phyloP scores from a whole-genome alignment of 1,140 invertebrate genomes.

The Gryllus bimaculatus region DNA sequence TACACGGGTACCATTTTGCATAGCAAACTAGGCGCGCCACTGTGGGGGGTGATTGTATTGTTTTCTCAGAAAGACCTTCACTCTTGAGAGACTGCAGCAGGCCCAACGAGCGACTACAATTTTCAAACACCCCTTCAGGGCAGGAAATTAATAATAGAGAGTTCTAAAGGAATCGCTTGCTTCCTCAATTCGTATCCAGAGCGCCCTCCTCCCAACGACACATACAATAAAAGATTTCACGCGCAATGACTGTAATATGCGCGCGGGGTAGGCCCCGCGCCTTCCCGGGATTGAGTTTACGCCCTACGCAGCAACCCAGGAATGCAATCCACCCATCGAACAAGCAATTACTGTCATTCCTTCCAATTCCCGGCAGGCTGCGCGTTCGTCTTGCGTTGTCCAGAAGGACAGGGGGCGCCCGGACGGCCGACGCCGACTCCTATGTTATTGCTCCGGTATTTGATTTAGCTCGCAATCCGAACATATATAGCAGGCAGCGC shows the following conservation, averaged over 20 bases:
- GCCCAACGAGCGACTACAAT: no score
- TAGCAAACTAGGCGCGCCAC: no score
- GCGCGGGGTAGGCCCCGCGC: neutral
- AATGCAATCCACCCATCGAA: neutral
- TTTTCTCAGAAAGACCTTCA: no score
- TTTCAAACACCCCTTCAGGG: no score
- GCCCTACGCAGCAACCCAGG: neutral
- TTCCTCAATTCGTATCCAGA: no score
- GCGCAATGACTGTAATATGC: neutral
- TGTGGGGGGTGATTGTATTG: no score
- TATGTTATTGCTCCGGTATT: neutral
- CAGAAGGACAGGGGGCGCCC: neutral
- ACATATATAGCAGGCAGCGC: neutral
- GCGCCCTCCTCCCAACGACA: no score
- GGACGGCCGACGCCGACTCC: neutral
- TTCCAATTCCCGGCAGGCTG: neutral
- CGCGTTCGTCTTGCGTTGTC: neutral
- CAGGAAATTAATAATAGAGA: no score
- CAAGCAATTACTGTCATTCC: neutral
- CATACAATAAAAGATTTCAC: neutral
- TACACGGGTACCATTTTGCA: no score
- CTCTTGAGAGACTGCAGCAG: no score
- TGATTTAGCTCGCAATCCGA: neutral
- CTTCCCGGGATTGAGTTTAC: neutral
- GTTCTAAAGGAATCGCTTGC: no score